phyloP scores from a whole-genome alignment of 2,113 vertebrate genomes.

The Pollimyrus isidori region DNA sequence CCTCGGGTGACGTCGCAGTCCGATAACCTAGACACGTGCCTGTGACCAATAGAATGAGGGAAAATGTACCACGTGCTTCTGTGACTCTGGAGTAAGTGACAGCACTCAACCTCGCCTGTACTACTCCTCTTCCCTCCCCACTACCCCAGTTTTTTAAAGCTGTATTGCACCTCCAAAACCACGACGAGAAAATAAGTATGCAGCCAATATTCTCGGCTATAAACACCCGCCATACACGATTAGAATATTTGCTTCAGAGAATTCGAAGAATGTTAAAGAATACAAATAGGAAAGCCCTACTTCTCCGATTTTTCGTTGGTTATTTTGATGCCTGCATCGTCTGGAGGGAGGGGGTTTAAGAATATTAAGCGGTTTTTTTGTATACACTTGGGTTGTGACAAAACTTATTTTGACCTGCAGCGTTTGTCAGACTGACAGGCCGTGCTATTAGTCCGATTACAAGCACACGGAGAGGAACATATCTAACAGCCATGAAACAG shows the following conservation, averaged over 20 bases:
- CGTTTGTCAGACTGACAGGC: not conserved
- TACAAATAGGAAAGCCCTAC: not conserved
- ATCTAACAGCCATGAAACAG: conserved; percentile 13
- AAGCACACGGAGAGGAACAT: not conserved
- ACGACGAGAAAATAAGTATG: conserved; percentile 25
- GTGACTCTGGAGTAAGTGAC: conserved; percentile 66
- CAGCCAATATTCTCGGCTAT: conserved; percentile 23
- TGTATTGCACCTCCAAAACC: conserved; percentile 44
- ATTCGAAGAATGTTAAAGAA: not conserved
- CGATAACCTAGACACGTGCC: conserved; percentile 95
- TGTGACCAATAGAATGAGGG: conserved; percentile 71
- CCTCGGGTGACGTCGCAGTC: conserved; percentile 85
- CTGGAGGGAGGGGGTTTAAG: not conserved
- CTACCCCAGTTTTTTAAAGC: conserved; percentile 68
- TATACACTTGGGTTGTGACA: not conserved
- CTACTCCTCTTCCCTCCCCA: conserved; percentile 47
- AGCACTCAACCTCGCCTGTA: conserved; percentile 57
- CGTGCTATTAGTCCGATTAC: not conserved
- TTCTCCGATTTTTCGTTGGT: not conserved
- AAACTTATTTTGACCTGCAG: not conserved
- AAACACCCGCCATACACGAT: not conserved
- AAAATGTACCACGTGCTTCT: conserved; percentile 68
- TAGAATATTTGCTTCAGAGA: not conserved
- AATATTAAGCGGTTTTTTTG: not conserved
- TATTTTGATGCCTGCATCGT: not conserved